These are phyloP conservation scores for Spatulosminthurus flaviceps DNA, from an alignment of 2,888 invertebrate genomes.

Conservation along the genomic window DNA sequence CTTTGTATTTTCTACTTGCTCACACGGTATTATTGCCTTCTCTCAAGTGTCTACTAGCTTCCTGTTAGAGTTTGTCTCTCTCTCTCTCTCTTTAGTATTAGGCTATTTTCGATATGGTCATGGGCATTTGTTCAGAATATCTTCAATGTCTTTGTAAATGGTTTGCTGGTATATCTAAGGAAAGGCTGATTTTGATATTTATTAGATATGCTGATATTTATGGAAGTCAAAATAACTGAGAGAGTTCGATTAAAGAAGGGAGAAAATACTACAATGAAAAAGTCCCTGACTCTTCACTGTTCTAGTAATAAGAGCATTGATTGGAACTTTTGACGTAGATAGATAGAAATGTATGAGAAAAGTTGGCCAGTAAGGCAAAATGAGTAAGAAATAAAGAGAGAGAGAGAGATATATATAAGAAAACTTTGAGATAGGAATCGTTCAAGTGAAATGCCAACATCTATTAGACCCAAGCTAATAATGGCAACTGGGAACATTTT, in stretches of 20 bases:
- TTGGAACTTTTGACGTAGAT: no score
- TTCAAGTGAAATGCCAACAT: slow-evolving; percentile 14
- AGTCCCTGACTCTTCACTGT: neutral
- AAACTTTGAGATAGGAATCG: slow-evolving; percentile 3
- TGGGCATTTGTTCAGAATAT: no score
- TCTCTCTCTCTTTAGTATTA: no score
- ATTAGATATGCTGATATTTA: neutral
- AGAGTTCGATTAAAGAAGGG: neutral
- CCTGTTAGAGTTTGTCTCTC: no score
- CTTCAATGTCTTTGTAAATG: neutral
- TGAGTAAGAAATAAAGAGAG: no score
- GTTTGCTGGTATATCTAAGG: neutral
- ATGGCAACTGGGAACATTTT: neutral
- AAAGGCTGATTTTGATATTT: neutral
- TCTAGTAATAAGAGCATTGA: no score
- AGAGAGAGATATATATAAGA: neutral
- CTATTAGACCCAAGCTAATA: slow-evolving; percentile 8
- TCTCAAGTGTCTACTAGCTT: no score
- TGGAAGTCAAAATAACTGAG: neutral
- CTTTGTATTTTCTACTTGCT: no score
- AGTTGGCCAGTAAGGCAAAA: no score
- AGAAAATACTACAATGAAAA: neutral
- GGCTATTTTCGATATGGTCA: neutral
- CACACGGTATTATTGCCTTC: no score
- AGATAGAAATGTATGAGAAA: neutral